Evolutionary conservation across 2,888 invertebrate genomes (phyloP).

Genomic region (Raillietiella orientalis): DNA sequence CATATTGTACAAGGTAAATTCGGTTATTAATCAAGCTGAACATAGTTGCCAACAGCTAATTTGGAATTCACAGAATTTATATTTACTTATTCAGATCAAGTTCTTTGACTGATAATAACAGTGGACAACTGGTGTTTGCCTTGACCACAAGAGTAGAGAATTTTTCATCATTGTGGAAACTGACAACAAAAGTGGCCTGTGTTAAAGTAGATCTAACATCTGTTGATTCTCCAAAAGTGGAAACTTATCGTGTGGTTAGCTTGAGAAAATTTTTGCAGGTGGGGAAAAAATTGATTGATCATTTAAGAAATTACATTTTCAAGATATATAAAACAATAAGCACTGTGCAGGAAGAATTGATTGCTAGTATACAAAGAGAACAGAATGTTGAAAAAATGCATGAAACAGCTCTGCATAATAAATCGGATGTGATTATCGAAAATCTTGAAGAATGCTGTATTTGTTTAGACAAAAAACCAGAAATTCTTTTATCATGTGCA

Average conservation of each 20-base stretch:
- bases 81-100: slow-evolving; percentile 20
- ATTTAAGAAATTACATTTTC: too few species aligned
- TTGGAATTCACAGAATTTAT: too few species aligned
- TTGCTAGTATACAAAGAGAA: too few species aligned
- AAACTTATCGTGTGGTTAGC: slow-evolving; percentile 22
- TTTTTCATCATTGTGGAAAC: slow-evolving; percentile 27
- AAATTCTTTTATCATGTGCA: slow-evolving; percentile 29
- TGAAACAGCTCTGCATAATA: too few species aligned
- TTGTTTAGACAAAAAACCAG: slow-evolving; percentile 31
- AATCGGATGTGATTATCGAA: too few species aligned
- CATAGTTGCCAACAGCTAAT: too few species aligned
- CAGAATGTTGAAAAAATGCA: too few species aligned
- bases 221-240: slow-evolving; percentile 18
- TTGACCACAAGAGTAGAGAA: slow-evolving; percentile 27
- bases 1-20: too few species aligned
- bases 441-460: slow-evolving; percentile 27
- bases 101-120: slow-evolving; percentile 22
- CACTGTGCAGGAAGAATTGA: too few species aligned
- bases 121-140: slow-evolving; percentile 26
- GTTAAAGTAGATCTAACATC: slow-evolving; percentile 26
- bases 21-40: too few species aligned
- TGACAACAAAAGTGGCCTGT: slow-evolving; percentile 27
- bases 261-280: slow-evolving; percentile 28
- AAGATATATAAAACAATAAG: too few species aligned
- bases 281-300: too few species aligned